Evolutionary conservation across 2,113 vertebrate species (phyloP).

Genomic region (Oreocharis arfaki): DNA sequence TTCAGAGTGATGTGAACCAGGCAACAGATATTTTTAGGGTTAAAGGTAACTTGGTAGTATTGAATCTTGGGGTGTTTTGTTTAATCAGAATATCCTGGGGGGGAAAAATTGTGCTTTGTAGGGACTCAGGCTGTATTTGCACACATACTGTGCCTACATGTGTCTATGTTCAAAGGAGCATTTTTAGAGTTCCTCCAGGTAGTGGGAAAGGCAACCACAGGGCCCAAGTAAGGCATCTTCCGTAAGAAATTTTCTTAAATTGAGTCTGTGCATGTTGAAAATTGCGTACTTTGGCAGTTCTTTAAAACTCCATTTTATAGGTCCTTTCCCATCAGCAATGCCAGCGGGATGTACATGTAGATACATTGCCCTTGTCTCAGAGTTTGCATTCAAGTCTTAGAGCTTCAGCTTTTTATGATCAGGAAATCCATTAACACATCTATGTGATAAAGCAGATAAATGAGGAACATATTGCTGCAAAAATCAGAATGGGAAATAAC

Average conservation of each 20-base stretch:
- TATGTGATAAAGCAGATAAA: constrained; percentile 10
- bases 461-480: neutral
- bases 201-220: neutral
- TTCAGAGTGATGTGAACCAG: neutral
- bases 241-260: neutral
- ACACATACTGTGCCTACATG: neutral
- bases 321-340: neutral
- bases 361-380: neutral
- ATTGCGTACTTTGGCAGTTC: neutral
- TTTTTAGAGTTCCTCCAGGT: neutral
- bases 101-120: neutral
- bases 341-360: neutral
- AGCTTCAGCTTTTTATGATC: neutral
- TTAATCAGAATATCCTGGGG: neutral
- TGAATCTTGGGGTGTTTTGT: neutral
- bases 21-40: neutral
- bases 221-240: neutral
- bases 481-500: neutral
- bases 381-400: neutral
- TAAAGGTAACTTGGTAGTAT: neutral
- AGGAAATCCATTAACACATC: neutral
- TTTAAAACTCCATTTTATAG: neutral
- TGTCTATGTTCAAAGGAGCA: neutral
- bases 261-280: neutral
- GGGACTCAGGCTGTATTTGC: neutral